Base-by-base conservation (phyloP, 2,888 invertebrate genomes). In the Tyria jacobaeae region DNA sequence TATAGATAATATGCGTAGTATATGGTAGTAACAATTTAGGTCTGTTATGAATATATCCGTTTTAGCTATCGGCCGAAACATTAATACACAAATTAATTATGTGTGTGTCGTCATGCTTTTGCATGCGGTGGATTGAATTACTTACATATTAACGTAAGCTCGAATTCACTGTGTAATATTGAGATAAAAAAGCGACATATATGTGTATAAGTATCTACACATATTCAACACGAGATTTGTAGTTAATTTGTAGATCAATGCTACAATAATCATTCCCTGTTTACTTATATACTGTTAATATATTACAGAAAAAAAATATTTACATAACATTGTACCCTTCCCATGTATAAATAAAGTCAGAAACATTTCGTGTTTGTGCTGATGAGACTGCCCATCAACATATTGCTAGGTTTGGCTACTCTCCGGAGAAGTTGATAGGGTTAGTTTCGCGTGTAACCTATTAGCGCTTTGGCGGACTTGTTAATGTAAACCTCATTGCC, bases 131-230 rank as follows among this genome's bases (percentile, higher is more conserved):
- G 39, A 39, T n/a, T 25, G 9, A 10, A n/a, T n/a, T 53, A 54
- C 24, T 17, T 54, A 17, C n/a, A 50, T 50, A 50, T 49, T 50
- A 35, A 51, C 3, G 3, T 51, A 35, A 14, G 21, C 51, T 34
- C 14, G 51, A 14, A 35, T 35, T 51, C 34, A 12, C 31, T 34
- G 14, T 24, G 7, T 51, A 25, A 14, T 51, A 7, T 34, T 51
- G 21, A 35, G 21, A 51, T 51, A 51, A 34, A 17, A 34, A 34
- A 4, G 51, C 34, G 2, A 35, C 51, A 51, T 1, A 9, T 35
- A 6, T 27, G n/a, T 7, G 12, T 12, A 44, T 21, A 21, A 44
- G 44, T 44, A 21, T 41, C 4, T 4, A 44, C 21, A 10, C 12
- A 35, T n/a, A n/a, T n/a, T n/a, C n/a, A n/a, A n/a, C n/a, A n/a